A percentile compares a stretch with the other conserved stretches of the same genome.
Evolutionary conservation across 1,140 invertebrate species (phyloP).

Genomic region (Drosophila athabasca): DNA sequence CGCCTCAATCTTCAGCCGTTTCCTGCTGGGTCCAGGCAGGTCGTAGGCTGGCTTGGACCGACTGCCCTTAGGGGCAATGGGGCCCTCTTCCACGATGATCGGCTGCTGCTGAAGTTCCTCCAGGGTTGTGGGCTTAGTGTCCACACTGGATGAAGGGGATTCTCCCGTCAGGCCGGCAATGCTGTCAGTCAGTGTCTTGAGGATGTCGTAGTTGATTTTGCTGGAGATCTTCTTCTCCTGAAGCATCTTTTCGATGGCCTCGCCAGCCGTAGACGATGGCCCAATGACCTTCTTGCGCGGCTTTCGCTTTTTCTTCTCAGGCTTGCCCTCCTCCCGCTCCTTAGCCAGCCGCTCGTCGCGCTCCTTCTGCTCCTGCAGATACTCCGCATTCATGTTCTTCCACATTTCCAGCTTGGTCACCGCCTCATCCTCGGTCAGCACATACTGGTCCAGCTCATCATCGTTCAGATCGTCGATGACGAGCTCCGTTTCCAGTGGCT

Average conservation of each 20-base stretch:
- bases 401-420: conserved; percentile 92
- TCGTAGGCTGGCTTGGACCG: conserved; percentile 59
- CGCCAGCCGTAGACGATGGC: conserved; percentile 92
- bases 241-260: conserved; percentile 97
- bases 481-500: conserved; percentile 86
- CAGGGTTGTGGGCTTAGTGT: conserved; percentile 52
- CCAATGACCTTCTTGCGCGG: conserved; percentile 85
- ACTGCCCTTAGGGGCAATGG: conserved; percentile 54
- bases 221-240: conserved; percentile 97
- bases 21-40: conserved; percentile 66
- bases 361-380: conserved; percentile 92
- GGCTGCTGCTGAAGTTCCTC: conserved; percentile 52
- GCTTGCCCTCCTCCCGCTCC: conserved; percentile 91
- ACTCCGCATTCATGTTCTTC: conserved; percentile 93
- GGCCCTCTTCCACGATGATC: conserved; percentile 66
- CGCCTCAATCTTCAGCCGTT: conserved; percentile 65
- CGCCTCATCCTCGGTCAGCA: conserved; percentile 92
- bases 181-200: conserved; percentile 87
- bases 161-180: conserved; percentile 45
- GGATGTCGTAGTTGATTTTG: conserved; percentile 99
- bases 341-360: conserved; percentile 91
- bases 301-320: conserved; percentile 89
- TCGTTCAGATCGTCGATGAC: conserved; percentile 93
- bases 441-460: conserved; percentile 93
- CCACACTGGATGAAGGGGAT: neutral